Evolutionary conservation across 2,113 vertebrate species (phyloP).

Genomic region (Silurus meridionalis): DNA sequence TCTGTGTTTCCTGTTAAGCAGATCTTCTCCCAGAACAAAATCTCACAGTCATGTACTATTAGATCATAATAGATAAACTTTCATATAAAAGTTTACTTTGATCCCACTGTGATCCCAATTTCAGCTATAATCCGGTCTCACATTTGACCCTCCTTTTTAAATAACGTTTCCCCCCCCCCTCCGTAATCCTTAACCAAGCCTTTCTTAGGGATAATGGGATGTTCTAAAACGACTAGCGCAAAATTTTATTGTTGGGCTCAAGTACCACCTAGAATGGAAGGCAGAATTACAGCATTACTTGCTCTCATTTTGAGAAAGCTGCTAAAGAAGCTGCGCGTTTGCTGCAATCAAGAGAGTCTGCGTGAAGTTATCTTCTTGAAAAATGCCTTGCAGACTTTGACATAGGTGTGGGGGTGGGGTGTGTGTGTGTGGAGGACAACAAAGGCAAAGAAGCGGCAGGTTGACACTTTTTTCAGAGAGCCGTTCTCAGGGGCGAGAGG

Average conservation of each 20-base stretch:
- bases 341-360: conserved; percentile 68
- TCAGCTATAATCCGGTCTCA: conserved; percentile 68
- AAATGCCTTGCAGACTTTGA: conserved; percentile 60
- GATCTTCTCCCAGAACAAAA: conserved; percentile 68
- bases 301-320: conserved; percentile 63
- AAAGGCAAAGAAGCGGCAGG: conserved; percentile 55
- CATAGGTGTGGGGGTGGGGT: conserved; percentile 1
- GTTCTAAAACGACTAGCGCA: conserved; percentile 52
- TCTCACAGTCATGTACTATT: conserved; percentile 69
- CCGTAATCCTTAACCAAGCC: conserved; percentile 44
- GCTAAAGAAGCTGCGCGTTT: conserved; percentile 68
- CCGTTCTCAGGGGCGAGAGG: conserved; percentile 48
- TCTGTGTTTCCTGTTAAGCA: conserved; percentile 58
- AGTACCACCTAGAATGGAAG: conserved; percentile 44
- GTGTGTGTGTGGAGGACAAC: conserved; percentile 57
- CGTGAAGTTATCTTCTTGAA: conserved; percentile 72
- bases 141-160: conserved; percentile 61
- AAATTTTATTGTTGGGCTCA: conserved; percentile 49
- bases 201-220: conserved; percentile 52
- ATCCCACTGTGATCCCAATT: conserved; percentile 62
- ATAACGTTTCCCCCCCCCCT: conserved; percentile 60
- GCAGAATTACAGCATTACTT: conserved; percentile 56
- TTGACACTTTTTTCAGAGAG: conserved; percentile 51
- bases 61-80: conserved; percentile 59
- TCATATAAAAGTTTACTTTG: conserved; percentile 58